Evolutionary conservation across 2,888 invertebrate genomes (phyloP).

Genomic region (Mechanitis mazaeus): DNA sequence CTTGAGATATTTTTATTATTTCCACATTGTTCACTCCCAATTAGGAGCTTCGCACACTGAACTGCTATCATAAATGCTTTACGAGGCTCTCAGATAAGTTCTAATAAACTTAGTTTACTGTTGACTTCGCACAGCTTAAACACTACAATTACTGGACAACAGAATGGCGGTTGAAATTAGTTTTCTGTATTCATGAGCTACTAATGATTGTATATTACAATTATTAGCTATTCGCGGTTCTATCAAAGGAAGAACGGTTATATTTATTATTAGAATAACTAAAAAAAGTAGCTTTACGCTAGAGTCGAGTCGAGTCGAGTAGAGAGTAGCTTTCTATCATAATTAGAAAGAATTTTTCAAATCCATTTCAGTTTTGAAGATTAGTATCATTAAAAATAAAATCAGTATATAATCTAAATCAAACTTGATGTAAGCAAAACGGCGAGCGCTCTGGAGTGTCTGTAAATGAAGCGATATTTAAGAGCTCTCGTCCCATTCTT

Average conservation of each 20-base stretch:
- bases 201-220: no score
- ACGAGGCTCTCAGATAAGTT: constrained; percentile 48
- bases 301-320: no score
- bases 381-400: no score
- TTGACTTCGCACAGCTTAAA: constrained; percentile 46
- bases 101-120: constrained; percentile 55
- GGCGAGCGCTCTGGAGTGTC: neutral
- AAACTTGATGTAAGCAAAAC: neutral
- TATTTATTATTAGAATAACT: no score
- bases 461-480: constrained; percentile 1
- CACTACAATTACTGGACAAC: constrained; percentile 17
- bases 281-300: no score
- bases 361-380: no score
- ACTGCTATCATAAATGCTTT: constrained; percentile 52
- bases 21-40: constrained; percentile 43
- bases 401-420: neutral
- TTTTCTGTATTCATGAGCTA: neutral
- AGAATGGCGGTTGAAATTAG: constrained; percentile 5
- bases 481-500: constrained; percentile 9
- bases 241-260: no score
- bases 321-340: no score
- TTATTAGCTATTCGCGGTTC: no score
- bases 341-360: no score
- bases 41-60: constrained; percentile 49
- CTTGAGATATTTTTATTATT: constrained; percentile 25